Evolutionary conservation across 1,140 invertebrate species (phyloP), one percentile per base, ranked within the genome.

Genomic region (Kradibia gibbosae): DNA sequence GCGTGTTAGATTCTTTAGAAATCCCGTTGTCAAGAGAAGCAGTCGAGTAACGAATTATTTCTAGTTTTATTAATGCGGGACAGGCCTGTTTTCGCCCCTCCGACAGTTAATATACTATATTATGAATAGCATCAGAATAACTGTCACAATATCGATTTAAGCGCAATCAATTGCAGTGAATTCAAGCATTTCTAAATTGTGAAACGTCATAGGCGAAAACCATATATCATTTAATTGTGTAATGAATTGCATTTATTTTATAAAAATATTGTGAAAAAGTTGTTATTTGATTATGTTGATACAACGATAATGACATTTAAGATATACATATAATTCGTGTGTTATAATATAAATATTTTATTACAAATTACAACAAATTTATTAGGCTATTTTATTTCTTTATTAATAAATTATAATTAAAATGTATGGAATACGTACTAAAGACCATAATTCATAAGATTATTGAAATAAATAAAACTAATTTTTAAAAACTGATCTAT

Each of bases 21-120:
- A 65, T 65, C 57, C 65, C 25, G 15, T 65, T 77, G 42, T 45
- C 57, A 34, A 42, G 53, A n/a, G n/a, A n/a, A n/a, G n/a, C n/a
- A n/a, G n/a, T 62, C 39, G 55, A 42, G 4, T 10, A 34, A 39
- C 72, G 50, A 57, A 74, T 34, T 74, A 57, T 74, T 36, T 28
- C 45, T 15, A 36, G 34, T 25, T 55, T 53, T 36, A 36, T 57
- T 39, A 57, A 55, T 20, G 4, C 15, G 13, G 20, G 45, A 10
- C 25, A 1, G 7, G n/a, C 15, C 5, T 25, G 17, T 62, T 62
- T 11, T 62, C 17, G 25, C 10, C 25, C 25, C 60, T n/a, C 57
- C 25, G 15, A 31, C 25, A 60, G 31, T 60, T 10, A 57, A 57
- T 57, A 4, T n/a, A 57, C 53, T 25, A 57, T n/a, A 57, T 57